Percentiles rank a stretch among this genome's conserved stretches.
Evolutionary conservation across 2,797 vertebrate genomes (phyloP).

Genomic region (Galagoides demidoff): DNA sequence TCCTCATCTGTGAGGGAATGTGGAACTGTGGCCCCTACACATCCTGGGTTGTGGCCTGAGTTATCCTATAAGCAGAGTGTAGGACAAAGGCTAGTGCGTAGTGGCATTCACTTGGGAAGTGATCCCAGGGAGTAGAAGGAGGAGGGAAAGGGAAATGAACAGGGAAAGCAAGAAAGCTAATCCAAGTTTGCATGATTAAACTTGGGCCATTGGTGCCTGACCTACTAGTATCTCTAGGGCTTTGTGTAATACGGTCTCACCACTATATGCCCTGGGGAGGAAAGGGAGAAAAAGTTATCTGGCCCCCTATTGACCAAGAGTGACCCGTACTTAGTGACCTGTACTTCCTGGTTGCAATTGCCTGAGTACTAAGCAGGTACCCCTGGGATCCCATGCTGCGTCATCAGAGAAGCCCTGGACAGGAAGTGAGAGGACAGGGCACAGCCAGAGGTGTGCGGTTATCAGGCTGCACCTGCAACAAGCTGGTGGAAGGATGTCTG

Average conservation of each 20-base stretch:
- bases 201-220: neutral
- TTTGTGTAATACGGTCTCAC: neutral
- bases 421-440: neutral
- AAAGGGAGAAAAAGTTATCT: neutral
- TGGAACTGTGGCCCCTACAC: too few species aligned
- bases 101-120: neutral
- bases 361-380: neutral
- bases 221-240: neutral
- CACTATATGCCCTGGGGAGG: neutral
- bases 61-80: neutral
- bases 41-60: fast-evolving
- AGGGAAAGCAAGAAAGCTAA: neutral
- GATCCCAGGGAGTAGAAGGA: neutral
- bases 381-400: fast-evolving
- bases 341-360: neutral
- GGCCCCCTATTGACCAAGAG: too few species aligned
- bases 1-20: neutral
- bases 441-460: neutral
- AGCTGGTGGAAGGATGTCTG: neutral
- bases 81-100: neutral
- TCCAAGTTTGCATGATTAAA: too few species aligned
- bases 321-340: too few species aligned
- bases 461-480: neutral
- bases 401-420: neutral
- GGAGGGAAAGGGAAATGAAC: neutral